Base-by-base conservation (phyloP, 2,113 vertebrate species). In the Balaeniceps rex region DNA sequence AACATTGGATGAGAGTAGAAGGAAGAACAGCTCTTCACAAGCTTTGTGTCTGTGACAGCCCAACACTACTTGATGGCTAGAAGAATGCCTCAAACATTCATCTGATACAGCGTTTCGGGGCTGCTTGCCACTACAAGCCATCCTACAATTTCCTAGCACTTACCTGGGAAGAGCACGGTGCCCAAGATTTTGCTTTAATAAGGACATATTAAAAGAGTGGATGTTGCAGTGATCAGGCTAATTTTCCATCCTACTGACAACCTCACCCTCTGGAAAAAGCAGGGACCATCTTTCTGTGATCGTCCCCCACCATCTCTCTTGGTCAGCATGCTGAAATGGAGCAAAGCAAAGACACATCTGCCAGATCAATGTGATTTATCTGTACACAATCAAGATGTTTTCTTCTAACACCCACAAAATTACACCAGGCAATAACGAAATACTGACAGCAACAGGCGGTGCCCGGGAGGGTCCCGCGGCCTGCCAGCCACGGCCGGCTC, bases 381-480 rank as follows among this genome's bases (percentile, higher is more conserved):
- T 21, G 44, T 7, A 23, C 31, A 24, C 69, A 72, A 29, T 6
- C 12, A 19, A n/a, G 54, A n/a, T 0, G 60, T 14, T 52, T 61
- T 10, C 9, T 36, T 70, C 40, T 13, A 17, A 11, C 28, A 25
- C 15, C 3, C 47, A 31, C n/a, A 24, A 26, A 52, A 46, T 31
- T 11, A 54, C 42, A 7, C 25, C 0, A 10, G 38, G 47, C 34
- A 40, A 47, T n/a, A 58, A 28, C 2, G 9, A 18, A 52, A 33
- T 7, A 17, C 13, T 6, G 49, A 6, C 38, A 40, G 19, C 1
- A 26, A 4, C 11, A 17, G 49, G 5, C 0, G 4, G 34, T 3
- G 49, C 34, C 52, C 69, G 28, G 23, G 19, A 23, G 31, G 33
- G 8, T 31, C 40, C 54, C 11, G 12, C 7, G 7, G 34, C 54